Conservation (phyloP, 30 jellyfish, hydroid and myxozoan genomes). For the Aurelia sp. region DNA sequence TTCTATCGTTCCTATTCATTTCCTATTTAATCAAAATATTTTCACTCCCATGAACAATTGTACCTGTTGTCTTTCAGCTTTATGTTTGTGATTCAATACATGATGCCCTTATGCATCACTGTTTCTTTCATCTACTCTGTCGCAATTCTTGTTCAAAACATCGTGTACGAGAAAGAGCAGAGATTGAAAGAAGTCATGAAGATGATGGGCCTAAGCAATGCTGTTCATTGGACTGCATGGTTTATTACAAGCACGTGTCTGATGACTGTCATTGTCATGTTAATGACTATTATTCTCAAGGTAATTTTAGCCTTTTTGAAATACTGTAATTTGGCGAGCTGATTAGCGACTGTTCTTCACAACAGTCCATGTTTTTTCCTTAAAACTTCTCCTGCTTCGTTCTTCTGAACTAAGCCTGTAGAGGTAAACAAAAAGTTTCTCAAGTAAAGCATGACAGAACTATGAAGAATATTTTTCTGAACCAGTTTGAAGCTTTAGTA, state of each 20-base stretch:
- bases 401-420: too few species aligned
- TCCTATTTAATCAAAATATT: too few species aligned
- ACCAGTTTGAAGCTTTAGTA: too few species aligned
- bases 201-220: slow-evolving; percentile 97
- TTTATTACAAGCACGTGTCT: slow-evolving; percentile 88
- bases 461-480: too few species aligned
- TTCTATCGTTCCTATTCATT: too few species aligned
- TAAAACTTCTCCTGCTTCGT: too few species aligned
- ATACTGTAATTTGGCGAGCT: too few species aligned
- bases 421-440: too few species aligned
- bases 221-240: slow-evolving; percentile 99
- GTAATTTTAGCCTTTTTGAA: slow-evolving; percentile 13
- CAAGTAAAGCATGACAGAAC: too few species aligned
- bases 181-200: slow-evolving; percentile 97
- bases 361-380: slow-evolving; percentile 3
- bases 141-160: slow-evolving; percentile 94
- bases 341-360: not conserved
- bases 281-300: slow-evolving; percentile 86
- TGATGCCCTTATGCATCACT: slow-evolving; percentile 97
- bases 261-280: slow-evolving; percentile 77
- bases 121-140: slow-evolving; percentile 96
- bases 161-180: slow-evolving; percentile 96
- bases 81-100: slow-evolving; percentile 95
- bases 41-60: too few species aligned
- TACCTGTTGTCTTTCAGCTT: slow-evolving; percentile 57